phyloP scores from a whole-genome alignment of 2,797 vertebrate species.

The Falco concolor region DNA sequence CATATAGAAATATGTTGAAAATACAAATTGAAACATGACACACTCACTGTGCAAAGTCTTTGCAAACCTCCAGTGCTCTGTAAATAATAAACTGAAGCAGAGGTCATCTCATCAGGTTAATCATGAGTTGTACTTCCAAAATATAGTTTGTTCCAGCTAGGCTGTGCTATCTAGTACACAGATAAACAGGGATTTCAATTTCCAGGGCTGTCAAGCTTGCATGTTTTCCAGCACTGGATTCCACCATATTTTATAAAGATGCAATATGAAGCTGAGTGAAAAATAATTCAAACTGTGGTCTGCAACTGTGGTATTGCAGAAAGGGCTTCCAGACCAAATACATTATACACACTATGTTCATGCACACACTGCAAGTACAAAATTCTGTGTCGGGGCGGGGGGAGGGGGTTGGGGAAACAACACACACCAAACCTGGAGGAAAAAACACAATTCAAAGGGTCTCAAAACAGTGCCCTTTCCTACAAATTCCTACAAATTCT shows the following conservation, averaged over 20 bases:
- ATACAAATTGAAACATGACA: background rate
- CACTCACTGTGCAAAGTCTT: background rate
- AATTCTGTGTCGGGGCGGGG: background rate
- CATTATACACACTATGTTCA: background rate
- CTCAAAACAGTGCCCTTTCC: background rate
- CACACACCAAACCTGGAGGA: background rate
- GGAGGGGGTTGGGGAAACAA: too few relatives aligned
- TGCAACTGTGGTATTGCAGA: background rate
- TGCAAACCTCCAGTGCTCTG: background rate
- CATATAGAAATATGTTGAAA: background rate
- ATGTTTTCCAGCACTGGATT: background rate
- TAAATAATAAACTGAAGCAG: slow-evolving; percentile 14
- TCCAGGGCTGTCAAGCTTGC: background rate
- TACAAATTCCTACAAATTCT: background rate
- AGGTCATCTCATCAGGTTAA: slow-evolving; percentile 23
- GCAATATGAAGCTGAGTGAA: background rate
- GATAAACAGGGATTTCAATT: slow-evolving; percentile 33
- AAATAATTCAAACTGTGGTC: background rate
- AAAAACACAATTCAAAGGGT: background rate
- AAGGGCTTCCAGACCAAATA: background rate
- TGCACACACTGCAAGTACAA: background rate
- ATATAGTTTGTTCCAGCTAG: background rate
- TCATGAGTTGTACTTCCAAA: background rate
- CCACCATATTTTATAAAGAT: background rate
- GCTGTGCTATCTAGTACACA: background rate